phyloP scores from a whole-genome alignment of 1,140 invertebrate species.

The Drosophila kepulauana region DNA sequence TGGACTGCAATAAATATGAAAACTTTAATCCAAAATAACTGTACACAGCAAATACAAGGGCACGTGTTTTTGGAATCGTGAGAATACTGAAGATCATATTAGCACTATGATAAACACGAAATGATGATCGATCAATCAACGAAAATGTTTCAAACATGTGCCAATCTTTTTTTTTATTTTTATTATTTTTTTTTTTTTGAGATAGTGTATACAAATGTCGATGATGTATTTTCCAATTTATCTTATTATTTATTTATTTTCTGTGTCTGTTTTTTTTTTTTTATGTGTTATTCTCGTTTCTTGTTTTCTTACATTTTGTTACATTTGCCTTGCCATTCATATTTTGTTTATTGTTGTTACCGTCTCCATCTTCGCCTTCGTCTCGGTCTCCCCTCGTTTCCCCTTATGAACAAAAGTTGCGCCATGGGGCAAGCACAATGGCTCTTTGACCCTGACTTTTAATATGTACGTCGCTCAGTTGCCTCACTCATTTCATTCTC shows the following conservation, averaged over 20 bases:
- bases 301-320: conserved; percentile 64
- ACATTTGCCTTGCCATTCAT: conserved; percentile 77
- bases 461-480: conserved; percentile 36
- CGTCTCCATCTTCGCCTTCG: neutral
- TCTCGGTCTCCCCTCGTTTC: neutral
- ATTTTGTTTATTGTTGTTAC: conserved; percentile 74
- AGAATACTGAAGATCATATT: conserved; percentile 1
- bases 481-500: neutral
- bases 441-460: conserved; percentile 79
- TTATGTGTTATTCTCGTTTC: conserved; percentile 30
- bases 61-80: no score
- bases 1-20: no score
- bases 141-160: neutral
- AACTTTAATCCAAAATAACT: no score
- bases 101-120: conserved; percentile 1
- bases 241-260: neutral
- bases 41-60: no score
- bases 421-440: conserved; percentile 59
- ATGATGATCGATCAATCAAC: conserved; percentile 3
- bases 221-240: neutral
- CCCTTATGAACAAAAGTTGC: conserved; percentile 21
- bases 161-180: no score
- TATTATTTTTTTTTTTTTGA: neutral
- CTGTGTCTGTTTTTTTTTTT: conserved; percentile 8
- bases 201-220: conserved; percentile 21